These are phyloP conservation scores for Pocillopora damicornis DNA, from an alignment of 64 coral and sea anemone genomes.

Conservation along the genomic window DNA sequence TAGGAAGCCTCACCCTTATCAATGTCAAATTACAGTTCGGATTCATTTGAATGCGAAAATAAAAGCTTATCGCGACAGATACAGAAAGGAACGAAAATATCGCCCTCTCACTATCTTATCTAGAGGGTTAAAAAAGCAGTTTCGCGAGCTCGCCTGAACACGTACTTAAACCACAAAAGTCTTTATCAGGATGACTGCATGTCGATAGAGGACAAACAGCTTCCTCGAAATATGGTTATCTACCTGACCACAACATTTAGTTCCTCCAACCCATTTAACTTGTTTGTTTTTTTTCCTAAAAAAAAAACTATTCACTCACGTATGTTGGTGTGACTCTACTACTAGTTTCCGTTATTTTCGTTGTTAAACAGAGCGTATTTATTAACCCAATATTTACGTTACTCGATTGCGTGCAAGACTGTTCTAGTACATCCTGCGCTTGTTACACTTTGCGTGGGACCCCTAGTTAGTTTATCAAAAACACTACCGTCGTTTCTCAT, in stretches of 20 bases:
- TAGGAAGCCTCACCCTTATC: too few species aligned
- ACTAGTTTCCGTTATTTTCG: background rate
- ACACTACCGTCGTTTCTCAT: background rate
- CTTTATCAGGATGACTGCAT: background rate
- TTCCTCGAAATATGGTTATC: background rate
- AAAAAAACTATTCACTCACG: background rate
- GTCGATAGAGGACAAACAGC: background rate
- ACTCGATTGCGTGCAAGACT: background rate
- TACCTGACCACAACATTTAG: background rate
- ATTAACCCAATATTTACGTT: slow-evolving; percentile 10
- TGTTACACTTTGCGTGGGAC: background rate
- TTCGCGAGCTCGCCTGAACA: background rate
- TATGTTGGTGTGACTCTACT: background rate
- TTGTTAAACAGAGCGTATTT: slow-evolving; percentile 1
- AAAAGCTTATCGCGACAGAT: background rate
- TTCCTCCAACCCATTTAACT: background rate
- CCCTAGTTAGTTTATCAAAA: background rate
- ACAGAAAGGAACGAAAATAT: background rate
- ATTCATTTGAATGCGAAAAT: background rate
- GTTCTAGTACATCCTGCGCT: background rate
- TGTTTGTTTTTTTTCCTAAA: background rate
- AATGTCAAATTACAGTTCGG: too few species aligned
- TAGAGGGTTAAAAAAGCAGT: background rate
- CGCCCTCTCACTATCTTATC: slow-evolving; percentile 14
- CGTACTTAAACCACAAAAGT: background rate